These are phyloP conservation scores for Premnoplex brunnescens DNA, from an alignment of 2,797 vertebrate genomes.

Conservation along the genomic window DNA sequence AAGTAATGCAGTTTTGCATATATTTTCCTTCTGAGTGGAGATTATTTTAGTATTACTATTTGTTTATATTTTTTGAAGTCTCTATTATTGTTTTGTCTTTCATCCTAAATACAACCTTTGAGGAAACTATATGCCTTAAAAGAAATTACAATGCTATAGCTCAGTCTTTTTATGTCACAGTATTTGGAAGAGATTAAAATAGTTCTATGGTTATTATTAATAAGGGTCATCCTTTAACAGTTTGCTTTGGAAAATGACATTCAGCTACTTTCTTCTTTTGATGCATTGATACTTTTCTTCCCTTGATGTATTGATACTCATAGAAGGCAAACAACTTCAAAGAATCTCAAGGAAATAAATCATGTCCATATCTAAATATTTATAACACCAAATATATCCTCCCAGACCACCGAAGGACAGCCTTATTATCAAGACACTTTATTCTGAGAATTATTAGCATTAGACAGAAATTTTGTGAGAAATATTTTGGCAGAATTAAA, in stretches of 20 bases:
- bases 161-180: not conserved
- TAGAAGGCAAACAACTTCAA: constrained; percentile 2
- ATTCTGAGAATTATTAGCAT: not conserved
- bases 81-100: not conserved
- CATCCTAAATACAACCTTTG: not conserved
- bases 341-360: constrained; percentile 17
- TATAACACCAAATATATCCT: not conserved
- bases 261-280: not conserved
- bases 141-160: not conserved
- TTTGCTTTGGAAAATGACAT: not conserved
- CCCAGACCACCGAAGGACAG: not conserved
- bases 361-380: not conserved
- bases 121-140: not conserved
- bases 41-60: not conserved
- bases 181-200: not conserved
- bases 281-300: not conserved
- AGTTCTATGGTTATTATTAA: not conserved
- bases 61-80: not conserved
- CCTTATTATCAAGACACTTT: not conserved
- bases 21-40: not conserved
- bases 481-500: not conserved
- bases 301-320: not conserved
- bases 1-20: not conserved
- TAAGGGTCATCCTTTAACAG: not conserved
- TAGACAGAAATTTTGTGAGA: not conserved